Percentiles rank a stretch among this genome's conserved stretches.
phyloP scores from a whole-genome alignment of 2,888 invertebrate species.

The Ligdia adustata region DNA sequence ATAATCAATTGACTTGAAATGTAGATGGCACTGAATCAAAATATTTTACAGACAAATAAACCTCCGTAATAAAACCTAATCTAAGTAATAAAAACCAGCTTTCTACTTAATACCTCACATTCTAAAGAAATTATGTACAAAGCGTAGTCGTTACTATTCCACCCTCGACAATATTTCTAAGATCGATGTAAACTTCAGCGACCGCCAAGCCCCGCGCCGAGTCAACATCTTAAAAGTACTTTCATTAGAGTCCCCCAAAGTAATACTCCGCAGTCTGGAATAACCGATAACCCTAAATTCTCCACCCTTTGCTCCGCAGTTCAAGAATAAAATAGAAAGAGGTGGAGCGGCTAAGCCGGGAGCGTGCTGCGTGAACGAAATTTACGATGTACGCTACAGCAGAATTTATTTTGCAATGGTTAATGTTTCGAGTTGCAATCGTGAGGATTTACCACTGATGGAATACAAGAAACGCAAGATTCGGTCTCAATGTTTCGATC shows the following conservation, averaged over 20 bases:
- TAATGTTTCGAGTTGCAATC: conserved; percentile 45
- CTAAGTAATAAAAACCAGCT: no score
- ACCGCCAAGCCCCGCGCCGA: background rate
- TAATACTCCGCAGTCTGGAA: conserved; percentile 17
- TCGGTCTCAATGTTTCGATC: no score
- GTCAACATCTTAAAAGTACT: conserved; percentile 13
- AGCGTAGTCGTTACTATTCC: no score
- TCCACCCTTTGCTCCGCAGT: conserved; percentile 21
- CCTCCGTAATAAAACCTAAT: no score
- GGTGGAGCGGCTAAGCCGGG: conserved; percentile 36
- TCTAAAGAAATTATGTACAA: no score
- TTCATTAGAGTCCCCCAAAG: conserved; percentile 16
- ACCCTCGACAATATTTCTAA: background rate
- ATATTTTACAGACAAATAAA: no score
- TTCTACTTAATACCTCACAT: no score
- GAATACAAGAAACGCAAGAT: no score
- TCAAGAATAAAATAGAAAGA: conserved; percentile 26
- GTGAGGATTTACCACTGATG: background rate
- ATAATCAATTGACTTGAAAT: no score
- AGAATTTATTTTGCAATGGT: conserved; percentile 34
- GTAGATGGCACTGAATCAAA: no score
- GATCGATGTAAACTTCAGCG: conserved; percentile 2
- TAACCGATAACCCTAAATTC: conserved; percentile 24
- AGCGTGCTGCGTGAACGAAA: conserved; percentile 39
- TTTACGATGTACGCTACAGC: conserved; percentile 38